These are phyloP conservation scores for Linnaemya tessellans DNA, from an alignment of 2,888 invertebrate genomes.

Conservation along the genomic window DNA sequence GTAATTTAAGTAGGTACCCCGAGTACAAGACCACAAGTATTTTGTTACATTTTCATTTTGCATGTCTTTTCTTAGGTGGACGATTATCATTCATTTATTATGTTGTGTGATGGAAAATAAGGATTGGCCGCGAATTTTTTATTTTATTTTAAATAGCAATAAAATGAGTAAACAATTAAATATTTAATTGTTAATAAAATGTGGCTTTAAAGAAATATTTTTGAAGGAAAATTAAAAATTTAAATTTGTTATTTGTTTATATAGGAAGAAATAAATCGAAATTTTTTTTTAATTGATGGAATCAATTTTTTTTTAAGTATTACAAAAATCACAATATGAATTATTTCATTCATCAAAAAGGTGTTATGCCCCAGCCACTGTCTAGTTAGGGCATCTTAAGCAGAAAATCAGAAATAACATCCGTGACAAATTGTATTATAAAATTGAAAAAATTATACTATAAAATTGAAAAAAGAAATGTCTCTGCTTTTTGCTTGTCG, in stretches of 20 bases:
- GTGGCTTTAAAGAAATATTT: background rate
- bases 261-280: background rate
- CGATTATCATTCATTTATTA: constrained; percentile 63
- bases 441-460: no score
- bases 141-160: constrained; percentile 29
- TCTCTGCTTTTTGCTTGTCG: no score
- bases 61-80: constrained; percentile 34
- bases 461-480: no score
- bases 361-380: no score
- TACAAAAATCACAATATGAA: background rate
- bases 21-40: constrained; percentile 44
- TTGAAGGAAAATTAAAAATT: background rate
- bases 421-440: no score
- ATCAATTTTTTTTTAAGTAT: background rate
- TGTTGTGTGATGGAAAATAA: constrained; percentile 58
- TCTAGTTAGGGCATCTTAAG: no score
- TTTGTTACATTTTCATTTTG: constrained; percentile 57
- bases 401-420: no score
- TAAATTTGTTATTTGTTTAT: background rate
- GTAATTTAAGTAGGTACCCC: constrained; percentile 64
- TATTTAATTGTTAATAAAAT: constrained; percentile 33
- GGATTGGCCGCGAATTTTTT: constrained; percentile 60
- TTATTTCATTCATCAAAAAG: background rate
- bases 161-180: constrained; percentile 33
- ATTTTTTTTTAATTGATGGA: background rate